phyloP scores from a whole-genome alignment of 2,888 invertebrate species.

The Isoperla grammatica region DNA sequence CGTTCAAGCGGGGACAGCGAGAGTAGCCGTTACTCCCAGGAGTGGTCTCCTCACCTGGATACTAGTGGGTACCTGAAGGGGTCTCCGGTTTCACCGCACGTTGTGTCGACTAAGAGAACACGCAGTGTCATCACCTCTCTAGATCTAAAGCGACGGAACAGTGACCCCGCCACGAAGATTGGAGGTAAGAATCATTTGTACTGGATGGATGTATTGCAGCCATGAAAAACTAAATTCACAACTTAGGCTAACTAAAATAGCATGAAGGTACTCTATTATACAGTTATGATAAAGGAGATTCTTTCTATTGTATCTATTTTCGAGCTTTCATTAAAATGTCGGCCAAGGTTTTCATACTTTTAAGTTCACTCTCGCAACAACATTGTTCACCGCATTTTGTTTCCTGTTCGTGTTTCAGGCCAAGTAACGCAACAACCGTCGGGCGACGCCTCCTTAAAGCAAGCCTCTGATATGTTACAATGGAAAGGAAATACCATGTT shows the following conservation, averaged over 20 bases:
- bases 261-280: not conserved
- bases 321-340: too few relatives aligned
- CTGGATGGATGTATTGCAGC: too few relatives aligned
- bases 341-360: too few relatives aligned
- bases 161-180: conserved; percentile 57
- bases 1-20: conserved; percentile 13
- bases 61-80: conserved; percentile 20
- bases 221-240: too few relatives aligned
- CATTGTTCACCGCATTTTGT: too few relatives aligned
- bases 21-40: conserved; percentile 5
- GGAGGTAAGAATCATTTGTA: not conserved
- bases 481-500: conserved; percentile 57
- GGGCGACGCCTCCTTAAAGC: conserved; percentile 40
- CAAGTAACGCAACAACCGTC: conserved; percentile 13
- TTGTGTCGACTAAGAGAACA: conserved; percentile 24
- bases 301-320: too few relatives aligned
- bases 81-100: conserved; percentile 18
- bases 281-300: too few relatives aligned
- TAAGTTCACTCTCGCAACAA: too few relatives aligned
- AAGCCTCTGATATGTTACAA: conserved; percentile 50
- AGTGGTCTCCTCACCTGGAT: conserved; percentile 22
- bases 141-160: conserved; percentile 62
- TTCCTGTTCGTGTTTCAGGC: conserved; percentile 3
- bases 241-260: not conserved
- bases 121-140: conserved; percentile 41